Evolutionary conservation across 2,797 vertebrate species (phyloP).

Genomic region (Trichosurus vulpecula): DNA sequence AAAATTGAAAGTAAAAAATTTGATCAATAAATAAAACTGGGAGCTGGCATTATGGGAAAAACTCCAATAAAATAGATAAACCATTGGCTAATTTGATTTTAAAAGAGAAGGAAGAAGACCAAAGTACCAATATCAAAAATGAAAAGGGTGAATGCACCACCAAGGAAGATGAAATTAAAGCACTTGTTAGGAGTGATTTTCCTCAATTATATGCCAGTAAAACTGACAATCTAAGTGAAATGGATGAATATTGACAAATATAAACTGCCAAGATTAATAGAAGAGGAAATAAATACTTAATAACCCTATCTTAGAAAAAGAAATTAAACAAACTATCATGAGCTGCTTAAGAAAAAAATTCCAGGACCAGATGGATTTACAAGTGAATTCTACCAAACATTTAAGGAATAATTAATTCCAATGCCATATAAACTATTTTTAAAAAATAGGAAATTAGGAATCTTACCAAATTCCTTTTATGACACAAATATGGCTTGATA

Average conservation of each 20-base stretch:
- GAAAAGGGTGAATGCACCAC: neutral
- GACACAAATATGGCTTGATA: neutral
- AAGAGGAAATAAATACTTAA: neutral
- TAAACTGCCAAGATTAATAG: neutral
- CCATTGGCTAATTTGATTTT: too few species aligned
- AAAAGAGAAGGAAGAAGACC: too few species aligned
- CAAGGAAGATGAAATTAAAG: neutral
- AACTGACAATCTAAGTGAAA: neutral
- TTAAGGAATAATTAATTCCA: too few species aligned
- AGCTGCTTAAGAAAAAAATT: neutral
- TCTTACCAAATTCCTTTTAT: neutral
- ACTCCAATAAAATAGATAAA: too few species aligned
- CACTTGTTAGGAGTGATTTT: neutral
- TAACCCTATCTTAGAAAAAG: neutral
- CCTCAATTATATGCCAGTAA: neutral
- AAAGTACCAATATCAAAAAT: neutral
- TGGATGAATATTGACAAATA: neutral
- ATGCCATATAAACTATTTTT: too few species aligned
- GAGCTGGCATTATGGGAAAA: too few species aligned
- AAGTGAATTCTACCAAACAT: too few species aligned
- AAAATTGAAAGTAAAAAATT: too few species aligned
- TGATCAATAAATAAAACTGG: too few species aligned
- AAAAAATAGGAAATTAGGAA: too few species aligned
- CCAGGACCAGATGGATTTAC: too few species aligned
- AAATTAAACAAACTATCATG: neutral